Evolutionary conservation across 2,888 invertebrate species (phyloP), one percentile per base, ranked within the genome.

Genomic region (Platycheirus albimanus): DNA sequence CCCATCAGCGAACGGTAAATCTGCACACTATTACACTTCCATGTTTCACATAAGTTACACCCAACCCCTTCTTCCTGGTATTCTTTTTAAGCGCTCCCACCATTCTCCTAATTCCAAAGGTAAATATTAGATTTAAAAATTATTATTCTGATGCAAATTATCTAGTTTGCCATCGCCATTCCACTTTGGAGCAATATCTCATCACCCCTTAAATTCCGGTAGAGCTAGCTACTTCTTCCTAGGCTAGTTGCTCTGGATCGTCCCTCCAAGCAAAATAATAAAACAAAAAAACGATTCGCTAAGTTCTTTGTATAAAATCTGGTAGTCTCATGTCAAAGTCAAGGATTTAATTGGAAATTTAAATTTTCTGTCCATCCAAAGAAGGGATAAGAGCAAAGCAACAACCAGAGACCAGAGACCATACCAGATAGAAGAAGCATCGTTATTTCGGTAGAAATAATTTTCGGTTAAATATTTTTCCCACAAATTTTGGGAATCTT

Each of bases 261-360:
- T 11, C 4, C n/a, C 24, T 11, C 13, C n/a, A 13, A 11, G 19
- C 11, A n/a, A 24, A 38, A 20, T n/a, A n/a, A n/a, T n/a, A n/a
- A n/a, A n/a, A n/a, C n/a, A n/a, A n/a, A n/a, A n/a, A 38, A 51
- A 20, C 58, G 13, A 15, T 41, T 41, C 7, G 24, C 41, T 24
- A 8, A 7, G 8, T 33, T 33, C 8, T 33, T 2, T 58, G 58
- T 41, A 11, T 24, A 41, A 58, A 20, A 41, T 61, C 8, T 61
- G 36, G 3, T n/a, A n/a, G n/a, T n/a, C n/a, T n/a, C 47, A 20
- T 51, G 80, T 66, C 75, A 67, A 81, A 61, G 75, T 64, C 69
- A 58, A 43, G 64, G 58, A 77, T 63, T 72, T 67, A 81, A 72
- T 77, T 77, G 71, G 63, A 77, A 72, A 81, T 76, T 72, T 77